Percentiles rank a stretch among this genome's conserved stretches.
These are phyloP conservation scores for Diadophis punctatus DNA, from an alignment of 2,113 vertebrate genomes.

Conservation along the genomic window DNA sequence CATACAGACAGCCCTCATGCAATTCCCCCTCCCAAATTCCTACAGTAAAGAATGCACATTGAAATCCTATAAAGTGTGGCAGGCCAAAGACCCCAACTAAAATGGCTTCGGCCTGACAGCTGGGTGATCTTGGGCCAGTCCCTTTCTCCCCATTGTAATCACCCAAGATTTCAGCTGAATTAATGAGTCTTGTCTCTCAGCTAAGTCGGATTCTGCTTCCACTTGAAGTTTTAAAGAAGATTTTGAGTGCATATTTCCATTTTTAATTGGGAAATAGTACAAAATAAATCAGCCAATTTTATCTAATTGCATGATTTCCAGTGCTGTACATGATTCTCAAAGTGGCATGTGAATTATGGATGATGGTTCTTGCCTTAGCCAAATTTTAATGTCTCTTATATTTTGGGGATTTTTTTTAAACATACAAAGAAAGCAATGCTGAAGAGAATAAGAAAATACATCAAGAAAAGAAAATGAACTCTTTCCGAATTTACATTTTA, in stretches of 20 bases:
- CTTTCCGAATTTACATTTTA: conserved; percentile 22
- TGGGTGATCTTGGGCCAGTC: too few species aligned
- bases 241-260: not conserved
- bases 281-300: not conserved
- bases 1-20: too few species aligned
- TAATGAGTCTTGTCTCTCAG: not conserved
- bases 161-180: not conserved
- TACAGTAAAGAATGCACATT: too few species aligned
- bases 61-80: too few species aligned
- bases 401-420: not conserved
- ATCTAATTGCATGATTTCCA: not conserved
- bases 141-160: not conserved
- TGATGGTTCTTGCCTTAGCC: not conserved
- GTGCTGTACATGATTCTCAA: not conserved
- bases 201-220: not conserved
- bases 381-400: not conserved
- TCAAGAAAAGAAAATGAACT: not conserved
- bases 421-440: not conserved
- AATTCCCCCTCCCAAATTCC: too few species aligned
- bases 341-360: not conserved
- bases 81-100: too few species aligned
- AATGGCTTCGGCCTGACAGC: too few species aligned
- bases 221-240: not conserved
- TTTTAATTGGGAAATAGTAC: not conserved
- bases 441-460: not conserved